A percentile compares a stretch with the other conserved stretches of the same genome.
phyloP scores from a whole-genome alignment of 2,797 vertebrate species.

The Ctenopoma multispine region DNA sequence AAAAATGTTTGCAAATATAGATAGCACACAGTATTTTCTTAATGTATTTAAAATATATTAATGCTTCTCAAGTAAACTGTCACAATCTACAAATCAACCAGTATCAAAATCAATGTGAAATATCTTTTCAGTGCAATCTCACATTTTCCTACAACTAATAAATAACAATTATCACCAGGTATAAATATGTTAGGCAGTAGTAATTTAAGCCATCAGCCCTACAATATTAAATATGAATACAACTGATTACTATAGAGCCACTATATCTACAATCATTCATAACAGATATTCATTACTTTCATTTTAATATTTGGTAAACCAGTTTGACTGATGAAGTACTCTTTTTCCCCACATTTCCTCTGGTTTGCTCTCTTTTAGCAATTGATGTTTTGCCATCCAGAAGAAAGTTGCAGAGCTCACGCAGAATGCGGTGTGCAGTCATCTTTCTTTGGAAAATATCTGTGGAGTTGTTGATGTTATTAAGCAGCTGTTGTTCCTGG shows the following conservation, averaged over 20 bases:
- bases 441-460: slow-evolving; percentile 79
- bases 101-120: not conserved
- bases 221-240: not conserved
- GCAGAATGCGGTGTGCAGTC: slow-evolving; percentile 82
- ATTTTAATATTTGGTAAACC: not conserved
- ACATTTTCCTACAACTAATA: slow-evolving; percentile 40
- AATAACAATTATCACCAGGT: slow-evolving; percentile 45
- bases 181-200: slow-evolving; percentile 64
- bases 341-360: not conserved
- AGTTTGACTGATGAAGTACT: rapidly evolving
- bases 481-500: slow-evolving; percentile 59
- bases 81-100: not conserved
- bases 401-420: slow-evolving; percentile 83
- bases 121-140: slow-evolving; percentile 5
- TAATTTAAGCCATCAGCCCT: not conserved
- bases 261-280: not conserved
- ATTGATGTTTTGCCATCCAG: slow-evolving; percentile 76
- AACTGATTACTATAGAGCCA: not conserved
- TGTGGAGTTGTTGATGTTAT: slow-evolving; percentile 46
- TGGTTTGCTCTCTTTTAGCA: slow-evolving; percentile 32
- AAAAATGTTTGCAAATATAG: not conserved
- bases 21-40: not conserved
- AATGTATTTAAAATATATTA: not conserved
- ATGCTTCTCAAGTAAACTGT: not conserved
- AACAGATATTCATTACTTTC: not conserved